A percentile compares a stretch with the other conserved stretches of the same genome.
Conservation (phyloP, 2,113 vertebrate genomes). For the Corythaixoides concolor region DNA sequence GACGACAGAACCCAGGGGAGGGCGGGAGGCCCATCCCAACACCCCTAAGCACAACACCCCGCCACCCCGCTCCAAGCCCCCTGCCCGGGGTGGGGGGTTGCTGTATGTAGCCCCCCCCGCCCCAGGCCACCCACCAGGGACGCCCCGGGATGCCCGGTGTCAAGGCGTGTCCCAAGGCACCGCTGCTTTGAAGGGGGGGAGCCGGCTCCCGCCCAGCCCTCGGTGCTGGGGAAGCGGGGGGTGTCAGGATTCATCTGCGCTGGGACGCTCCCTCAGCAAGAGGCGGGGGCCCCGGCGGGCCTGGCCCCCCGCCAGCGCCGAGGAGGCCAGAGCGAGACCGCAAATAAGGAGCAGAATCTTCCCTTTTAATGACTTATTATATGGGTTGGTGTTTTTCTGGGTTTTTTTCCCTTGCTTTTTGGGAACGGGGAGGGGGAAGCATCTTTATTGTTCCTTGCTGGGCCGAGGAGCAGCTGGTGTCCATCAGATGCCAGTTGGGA, state of each 20-base stretch:
- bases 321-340: conserved; percentile 52
- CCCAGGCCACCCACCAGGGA: background rate
- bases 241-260: background rate
- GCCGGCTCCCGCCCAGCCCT: background rate
- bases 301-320: conserved; percentile 25
- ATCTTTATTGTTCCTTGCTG: conserved; percentile 57
- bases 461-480: conserved; percentile 55
- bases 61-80: background rate
- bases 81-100: background rate
- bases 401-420: background rate
- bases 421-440: conserved; percentile 3
- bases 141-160: background rate
- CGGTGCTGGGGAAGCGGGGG: background rate
- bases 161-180: background rate
- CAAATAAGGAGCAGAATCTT: conserved; percentile 72
- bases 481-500: conserved; percentile 66
- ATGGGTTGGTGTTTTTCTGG: conserved; percentile 16
- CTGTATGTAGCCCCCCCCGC: background rate
- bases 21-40: background rate
- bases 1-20: rapidly evolving
- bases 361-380: conserved; percentile 69
- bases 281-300: conserved; percentile 9
- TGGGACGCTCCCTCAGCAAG: conserved; percentile 24
- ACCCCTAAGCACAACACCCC: background rate
- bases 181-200: background rate